phyloP scores from a whole-genome alignment of 2,797 vertebrate genomes.

The Vultur gryphus region DNA sequence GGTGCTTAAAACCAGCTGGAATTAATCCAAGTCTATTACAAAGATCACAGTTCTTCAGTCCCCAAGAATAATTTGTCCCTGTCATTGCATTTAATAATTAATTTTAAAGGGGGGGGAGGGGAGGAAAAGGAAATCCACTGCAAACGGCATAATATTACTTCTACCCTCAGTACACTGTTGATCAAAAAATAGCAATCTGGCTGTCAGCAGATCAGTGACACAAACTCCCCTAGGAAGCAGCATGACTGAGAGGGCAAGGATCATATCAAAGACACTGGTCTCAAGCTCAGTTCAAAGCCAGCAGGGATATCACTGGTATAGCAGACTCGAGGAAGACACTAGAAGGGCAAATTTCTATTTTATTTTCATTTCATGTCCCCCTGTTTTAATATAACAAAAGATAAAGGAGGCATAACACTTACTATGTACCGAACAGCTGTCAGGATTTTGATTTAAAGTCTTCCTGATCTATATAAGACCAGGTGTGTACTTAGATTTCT shows the following conservation, averaged over 20 bases:
- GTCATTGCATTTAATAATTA: background rate
- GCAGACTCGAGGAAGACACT: background rate
- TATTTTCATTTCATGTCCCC: background rate
- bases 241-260: conserved; percentile 24
- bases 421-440: background rate
- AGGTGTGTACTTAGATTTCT: background rate
- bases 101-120: background rate
- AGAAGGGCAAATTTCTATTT: conserved; percentile 8
- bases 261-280: background rate
- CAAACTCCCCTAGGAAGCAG: conserved; percentile 3
- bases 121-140: background rate
- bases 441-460: background rate
- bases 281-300: conserved; percentile 24
- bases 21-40: conserved; percentile 11
- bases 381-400: background rate
- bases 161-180: background rate
- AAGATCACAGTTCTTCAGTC: background rate
- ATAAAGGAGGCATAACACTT: background rate
- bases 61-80: conserved; percentile 15
- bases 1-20: conserved; percentile 36
- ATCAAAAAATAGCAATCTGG: conserved; percentile 2
- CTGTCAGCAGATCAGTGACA: conserved; percentile 39
- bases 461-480: background rate
- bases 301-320: background rate
- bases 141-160: background rate